These are phyloP conservation scores for Helostoma temminkii DNA, from an alignment of 2,797 vertebrate species.

Conservation along the genomic window DNA sequence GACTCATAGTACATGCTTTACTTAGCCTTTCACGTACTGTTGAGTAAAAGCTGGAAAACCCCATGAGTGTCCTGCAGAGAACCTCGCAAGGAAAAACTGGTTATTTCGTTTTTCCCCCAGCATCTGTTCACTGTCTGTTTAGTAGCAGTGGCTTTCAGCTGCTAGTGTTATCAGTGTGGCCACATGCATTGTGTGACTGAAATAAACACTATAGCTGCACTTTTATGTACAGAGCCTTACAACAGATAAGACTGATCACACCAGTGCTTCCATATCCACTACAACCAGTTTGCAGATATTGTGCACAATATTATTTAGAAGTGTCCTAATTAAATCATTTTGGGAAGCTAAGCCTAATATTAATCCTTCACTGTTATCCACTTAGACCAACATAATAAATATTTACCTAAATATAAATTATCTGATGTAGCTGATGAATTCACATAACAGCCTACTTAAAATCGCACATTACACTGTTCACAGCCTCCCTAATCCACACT, in stretches of 20 bases:
- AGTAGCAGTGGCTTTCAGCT: conserved; percentile 5
- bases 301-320: background rate
- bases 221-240: conserved; percentile 12
- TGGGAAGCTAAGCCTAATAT: background rate
- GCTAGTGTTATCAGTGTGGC: conserved; percentile 14
- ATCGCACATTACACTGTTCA: no score
- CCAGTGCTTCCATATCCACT: background rate
- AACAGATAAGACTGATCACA: conserved; percentile 19
- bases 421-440: no score
- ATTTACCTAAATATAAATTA: no score
- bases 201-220: background rate
- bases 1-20: conserved; percentile 31
- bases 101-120: conserved; percentile 14
- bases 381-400: no score
- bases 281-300: background rate
- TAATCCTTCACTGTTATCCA: no score
- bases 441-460: no score
- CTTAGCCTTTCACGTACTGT: conserved; percentile 21
- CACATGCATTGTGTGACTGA: conserved; percentile 7
- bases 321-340: background rate
- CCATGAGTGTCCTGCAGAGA: conserved; percentile 28
- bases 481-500: no score
- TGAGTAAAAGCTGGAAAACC: conserved; percentile 53
- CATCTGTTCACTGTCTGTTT: conserved; percentile 9
- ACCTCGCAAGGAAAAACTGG: conserved; percentile 29